Base-by-base conservation (phyloP, 2,113 vertebrate species). In the Irena cyanogastra region DNA sequence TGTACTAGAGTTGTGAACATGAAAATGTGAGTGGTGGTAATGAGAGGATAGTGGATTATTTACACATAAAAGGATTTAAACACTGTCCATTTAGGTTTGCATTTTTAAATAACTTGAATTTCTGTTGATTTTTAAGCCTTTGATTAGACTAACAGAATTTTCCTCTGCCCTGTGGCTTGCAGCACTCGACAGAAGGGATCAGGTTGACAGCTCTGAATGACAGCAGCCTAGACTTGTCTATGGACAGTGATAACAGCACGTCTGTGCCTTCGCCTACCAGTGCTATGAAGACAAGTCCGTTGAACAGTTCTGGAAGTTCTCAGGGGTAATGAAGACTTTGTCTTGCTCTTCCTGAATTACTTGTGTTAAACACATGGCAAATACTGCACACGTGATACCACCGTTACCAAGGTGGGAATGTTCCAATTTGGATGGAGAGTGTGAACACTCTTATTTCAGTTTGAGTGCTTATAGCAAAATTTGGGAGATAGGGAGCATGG, bases 171-270 rank as follows among this genome's bases (percentile, higher is more conserved):
- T 70, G 13, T 95, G 90, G 31, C 56, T 97, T 98, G 31, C 94
- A 99, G 99, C 98, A 99, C 97, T 99, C 98, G 1, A 97, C 98
- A 31, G 98, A 99, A 96, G 98, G 98, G 28, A 97, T 98, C 85
- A 98, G 96, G 83, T 76, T 98, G 75, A 94, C 98, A 66, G 95
- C 97, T 84, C 96, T 98, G 94, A 98, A 98, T 86, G 99, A 99
- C 86, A 98, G 97, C 97, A 98, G 98, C 94, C 97, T 99, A 87
- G 99, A 99, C 89, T 97, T 99, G 89, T 99, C 98, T 52, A 96
- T 99, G 97, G 98, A 99, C 97, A 99, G 99, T 95, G 99, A 99
- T 94, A 99, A 99, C 98, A 99, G 98, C 98, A 98, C 99, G 97
- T 98, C 98, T 94, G 98, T 99, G 97, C 98, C 99, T 97, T 99